Percentiles rank a stretch among this genome's conserved stretches.
Conservation (phyloP, 2,888 invertebrate species). For the Galerucella calmariensis region DNA sequence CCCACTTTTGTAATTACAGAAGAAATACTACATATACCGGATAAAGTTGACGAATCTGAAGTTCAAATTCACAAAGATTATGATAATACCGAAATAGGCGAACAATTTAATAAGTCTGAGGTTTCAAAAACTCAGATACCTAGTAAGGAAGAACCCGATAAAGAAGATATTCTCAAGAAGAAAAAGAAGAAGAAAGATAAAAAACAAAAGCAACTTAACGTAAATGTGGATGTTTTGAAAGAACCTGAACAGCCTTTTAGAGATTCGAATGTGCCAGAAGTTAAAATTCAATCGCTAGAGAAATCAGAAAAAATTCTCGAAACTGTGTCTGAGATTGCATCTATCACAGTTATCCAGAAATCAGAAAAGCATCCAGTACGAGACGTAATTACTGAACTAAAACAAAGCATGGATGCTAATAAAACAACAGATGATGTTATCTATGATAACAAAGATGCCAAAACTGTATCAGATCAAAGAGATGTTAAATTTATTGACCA, state of each 20-base stretch:
- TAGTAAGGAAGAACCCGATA: constrained; percentile 4
- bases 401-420: no score
- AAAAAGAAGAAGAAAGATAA: constrained; percentile 13
- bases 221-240: background rate
- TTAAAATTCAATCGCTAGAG: no score
- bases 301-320: no score
- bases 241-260: background rate
- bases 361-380: no score
- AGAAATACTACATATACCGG: constrained; percentile 42
- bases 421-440: no score
- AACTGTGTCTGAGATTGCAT: no score
- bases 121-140: constrained; percentile 10
- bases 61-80: background rate
- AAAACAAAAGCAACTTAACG: constrained; percentile 7
- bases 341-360: no score
- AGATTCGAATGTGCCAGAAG: constrained; percentile 4
- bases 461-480: no score
- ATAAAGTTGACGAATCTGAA: constrained; percentile 14
- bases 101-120: background rate
- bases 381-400: no score
- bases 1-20: constrained; percentile 44
- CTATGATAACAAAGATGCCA: no score
- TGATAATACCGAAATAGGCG: background rate
- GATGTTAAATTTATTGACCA: no score
- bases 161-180: constrained; percentile 19